phyloP scores from a whole-genome alignment of 1,140 invertebrate genomes.

The Drosophila nannoptera region DNA sequence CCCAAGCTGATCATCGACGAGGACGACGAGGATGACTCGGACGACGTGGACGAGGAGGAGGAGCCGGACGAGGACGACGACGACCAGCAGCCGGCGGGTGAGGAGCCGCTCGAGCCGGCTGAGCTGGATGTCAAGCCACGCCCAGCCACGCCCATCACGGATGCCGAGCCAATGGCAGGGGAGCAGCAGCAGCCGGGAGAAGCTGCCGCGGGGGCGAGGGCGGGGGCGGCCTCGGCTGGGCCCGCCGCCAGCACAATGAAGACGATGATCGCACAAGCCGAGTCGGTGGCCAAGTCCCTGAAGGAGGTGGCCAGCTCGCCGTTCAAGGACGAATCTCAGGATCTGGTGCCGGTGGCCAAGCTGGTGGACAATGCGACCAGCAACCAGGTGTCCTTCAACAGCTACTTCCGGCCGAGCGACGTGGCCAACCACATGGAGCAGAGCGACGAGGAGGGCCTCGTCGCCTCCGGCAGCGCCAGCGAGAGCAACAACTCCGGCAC shows the following conservation, averaged over 20 bases:
- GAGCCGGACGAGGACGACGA: slow-evolving; percentile 42
- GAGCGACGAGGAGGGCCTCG: slow-evolving; percentile 87
- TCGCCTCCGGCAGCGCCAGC: slow-evolving; percentile 85
- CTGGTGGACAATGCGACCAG: slow-evolving; percentile 89
- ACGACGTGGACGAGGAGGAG: slow-evolving; percentile 85
- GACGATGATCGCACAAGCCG: slow-evolving; percentile 72
- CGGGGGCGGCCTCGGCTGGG: no score
- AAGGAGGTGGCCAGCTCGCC: slow-evolving; percentile 77
- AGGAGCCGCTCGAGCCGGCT: slow-evolving; percentile 2
- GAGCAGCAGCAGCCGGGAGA: slow-evolving; percentile 80
- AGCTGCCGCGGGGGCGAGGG: no score
- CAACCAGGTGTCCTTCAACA: slow-evolving; percentile 82
- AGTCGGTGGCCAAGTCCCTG: slow-evolving; percentile 71
- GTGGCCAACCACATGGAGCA: slow-evolving; percentile 80
- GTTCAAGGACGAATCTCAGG: slow-evolving; percentile 80
- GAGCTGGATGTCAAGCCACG: not conserved
- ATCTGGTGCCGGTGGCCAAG: slow-evolving; percentile 88
- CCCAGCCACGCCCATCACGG: slow-evolving; percentile 44
- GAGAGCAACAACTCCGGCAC: slow-evolving; percentile 90
- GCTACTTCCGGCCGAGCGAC: slow-evolving; percentile 81
- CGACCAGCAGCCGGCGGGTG: slow-evolving; percentile 13
- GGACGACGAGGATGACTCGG: slow-evolving; percentile 82
- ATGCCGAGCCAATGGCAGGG: slow-evolving; percentile 80
- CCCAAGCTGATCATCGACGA: slow-evolving; percentile 80
- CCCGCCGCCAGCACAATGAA: slow-evolving; percentile 49